Base-by-base conservation (phyloP, 2,113 vertebrate species). In the Saccopteryx leptura region DNA sequence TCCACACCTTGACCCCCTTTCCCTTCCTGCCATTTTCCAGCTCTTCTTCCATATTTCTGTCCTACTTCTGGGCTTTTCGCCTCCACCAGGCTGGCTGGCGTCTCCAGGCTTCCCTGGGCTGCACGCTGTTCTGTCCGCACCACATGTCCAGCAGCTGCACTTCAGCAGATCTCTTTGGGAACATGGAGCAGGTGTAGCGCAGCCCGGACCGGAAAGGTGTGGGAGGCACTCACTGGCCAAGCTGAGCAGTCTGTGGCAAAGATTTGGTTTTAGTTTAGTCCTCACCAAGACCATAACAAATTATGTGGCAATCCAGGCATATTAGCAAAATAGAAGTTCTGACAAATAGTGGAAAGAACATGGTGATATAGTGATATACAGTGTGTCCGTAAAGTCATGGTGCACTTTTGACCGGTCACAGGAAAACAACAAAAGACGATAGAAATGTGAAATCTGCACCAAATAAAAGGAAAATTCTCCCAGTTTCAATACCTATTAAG, bases 81-180 rank as follows among this genome's bases (percentile, higher is more conserved):
- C 18, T 24, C 28, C 21, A 4, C 68, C 9, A 7, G n/a, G 4
- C 60, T 26, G 23, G 4, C 69, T 9, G 9, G 1, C 24, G 17
- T n/a, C 46, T 23, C 76, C 33, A 58, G 66, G 26, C 2, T 15
- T 52, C 28, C 48, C 15, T 7, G 63, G 72, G 50, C 26, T 39
- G 21, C 14, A 2, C 13, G 17, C 4, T 21, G 14, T 15, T 54
- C 14, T 19, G 56, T 54, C 23, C 19, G 48, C 65, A 48, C 18
- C 54, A 31, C 28, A 4, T 2, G 58, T 76, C 66, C 21, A 10
- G 3, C 1, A 50, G 28, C 46, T 39, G 39, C 1, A 0, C 63
- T 72, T 65, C n/a, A 2, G 0, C 26, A 2, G 5, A 18, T 46
- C 52, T 28, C 33, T 66, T 48, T 21, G 5, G 31, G 54, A 21